These are phyloP conservation scores for Tupaia tana DNA, from an alignment of 2,113 vertebrate genomes.

Conservation along the genomic window DNA sequence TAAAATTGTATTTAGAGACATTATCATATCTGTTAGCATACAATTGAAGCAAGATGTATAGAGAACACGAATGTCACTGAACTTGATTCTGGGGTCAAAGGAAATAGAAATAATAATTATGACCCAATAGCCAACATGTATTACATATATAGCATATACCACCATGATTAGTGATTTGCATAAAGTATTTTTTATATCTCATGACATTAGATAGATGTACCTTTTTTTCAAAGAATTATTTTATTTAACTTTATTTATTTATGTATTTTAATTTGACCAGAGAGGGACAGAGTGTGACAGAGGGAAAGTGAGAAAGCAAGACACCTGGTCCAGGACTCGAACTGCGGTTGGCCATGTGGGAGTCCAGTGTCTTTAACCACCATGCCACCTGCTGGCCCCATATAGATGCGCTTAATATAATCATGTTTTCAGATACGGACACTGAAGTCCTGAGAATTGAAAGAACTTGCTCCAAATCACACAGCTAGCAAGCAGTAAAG, in stretches of 20 bases:
- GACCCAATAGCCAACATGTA: not conserved
- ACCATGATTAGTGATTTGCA: not conserved
- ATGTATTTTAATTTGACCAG: too few species aligned
- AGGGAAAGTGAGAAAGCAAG: too few species aligned
- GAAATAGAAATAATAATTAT: not conserved
- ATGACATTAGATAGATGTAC: not conserved
- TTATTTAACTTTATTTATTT: too few species aligned
- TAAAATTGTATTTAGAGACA: not conserved
- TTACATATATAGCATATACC: not conserved
- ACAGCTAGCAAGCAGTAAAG: not conserved
- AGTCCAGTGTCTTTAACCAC: too few species aligned
- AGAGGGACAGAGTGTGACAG: too few species aligned
- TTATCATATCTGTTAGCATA: not conserved
- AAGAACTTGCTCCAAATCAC: constrained; percentile 24
- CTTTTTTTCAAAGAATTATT: too few species aligned
- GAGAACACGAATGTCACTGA: not conserved
- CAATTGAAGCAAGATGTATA: not conserved
- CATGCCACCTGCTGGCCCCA: too few species aligned
- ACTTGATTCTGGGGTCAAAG: not conserved
- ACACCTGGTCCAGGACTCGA: too few species aligned
- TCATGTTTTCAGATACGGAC: not conserved
- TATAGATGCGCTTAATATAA: not conserved
- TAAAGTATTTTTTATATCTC: constrained; percentile 3
- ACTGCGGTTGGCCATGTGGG: too few species aligned
- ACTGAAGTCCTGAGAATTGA: not conserved